These are phyloP conservation scores for Thera britannica DNA, from an alignment of 2,888 invertebrate species.

Conservation along the genomic window DNA sequence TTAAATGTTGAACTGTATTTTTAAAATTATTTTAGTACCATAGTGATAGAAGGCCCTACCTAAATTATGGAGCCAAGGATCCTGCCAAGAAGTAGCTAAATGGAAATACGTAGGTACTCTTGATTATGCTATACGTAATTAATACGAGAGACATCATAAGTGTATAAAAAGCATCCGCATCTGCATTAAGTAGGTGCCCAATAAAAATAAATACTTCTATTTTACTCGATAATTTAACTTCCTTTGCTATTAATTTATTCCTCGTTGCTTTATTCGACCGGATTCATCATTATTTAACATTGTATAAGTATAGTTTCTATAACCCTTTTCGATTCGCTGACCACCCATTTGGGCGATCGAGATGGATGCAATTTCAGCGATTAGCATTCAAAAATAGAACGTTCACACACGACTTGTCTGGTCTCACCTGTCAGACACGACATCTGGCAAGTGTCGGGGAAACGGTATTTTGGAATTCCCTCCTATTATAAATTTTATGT, in stretches of 20 bases:
- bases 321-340: conserved; percentile 33
- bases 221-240: no score
- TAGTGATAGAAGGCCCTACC: no score
- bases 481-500: background rate
- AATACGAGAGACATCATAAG: no score
- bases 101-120: no score
- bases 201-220: no score
- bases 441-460: conserved; percentile 56
- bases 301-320: background rate
- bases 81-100: no score
- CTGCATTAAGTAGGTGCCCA: no score
- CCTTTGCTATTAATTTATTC: background rate
- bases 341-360: conserved; percentile 51
- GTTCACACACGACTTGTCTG: conserved; percentile 57
- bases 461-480: conserved; percentile 20
- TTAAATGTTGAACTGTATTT: no score
- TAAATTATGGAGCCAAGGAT: no score
- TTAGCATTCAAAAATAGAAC: conserved; percentile 57
- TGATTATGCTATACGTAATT: no score
- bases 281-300: background rate
- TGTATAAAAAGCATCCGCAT: no score
- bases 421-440: conserved; percentile 61
- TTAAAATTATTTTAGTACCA: no score
- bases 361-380: conserved; percentile 46
- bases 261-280: background rate